Conservation (phyloP, 1,140 invertebrate species). For the Pemphigus obesinymphae region DNA sequence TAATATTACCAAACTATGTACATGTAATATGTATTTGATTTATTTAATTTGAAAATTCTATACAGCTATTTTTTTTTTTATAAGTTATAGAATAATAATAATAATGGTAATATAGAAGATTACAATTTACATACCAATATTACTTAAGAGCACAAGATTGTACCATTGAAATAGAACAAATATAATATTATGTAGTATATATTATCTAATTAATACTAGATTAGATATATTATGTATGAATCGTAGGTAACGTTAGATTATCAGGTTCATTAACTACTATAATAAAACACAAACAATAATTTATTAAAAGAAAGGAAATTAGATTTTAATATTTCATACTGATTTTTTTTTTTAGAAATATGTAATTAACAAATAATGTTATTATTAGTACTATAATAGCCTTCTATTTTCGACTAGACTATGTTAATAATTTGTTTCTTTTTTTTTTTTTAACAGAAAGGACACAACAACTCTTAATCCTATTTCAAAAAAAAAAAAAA, state of each 20-base stretch:
- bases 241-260: not conserved
- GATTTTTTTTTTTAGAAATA: conserved; percentile 10
- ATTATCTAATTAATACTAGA: not conserved
- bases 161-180: not conserved
- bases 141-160: not conserved
- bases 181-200: not conserved
- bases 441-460: conserved; percentile 20
- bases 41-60: too few species aligned
- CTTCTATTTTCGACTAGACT: conserved; percentile 33
- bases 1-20: too few species aligned
- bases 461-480: conserved; percentile 25
- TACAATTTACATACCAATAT: not conserved
- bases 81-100: too few species aligned
- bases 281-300: not conserved
- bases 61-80: too few species aligned
- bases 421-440: conserved; percentile 36
- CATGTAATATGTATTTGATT: too few species aligned
- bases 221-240: not conserved
- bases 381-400: conserved; percentile 35
- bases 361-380: conserved; percentile 17
- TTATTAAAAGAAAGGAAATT: not conserved
- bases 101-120: not conserved
- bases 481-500: conserved; percentile 3
- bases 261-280: not conserved
- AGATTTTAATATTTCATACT: conserved; percentile 27